These are phyloP conservation scores for Pseudomyrmex flavicornis DNA, from an alignment of 1,140 invertebrate genomes.

Conservation along the genomic window DNA sequence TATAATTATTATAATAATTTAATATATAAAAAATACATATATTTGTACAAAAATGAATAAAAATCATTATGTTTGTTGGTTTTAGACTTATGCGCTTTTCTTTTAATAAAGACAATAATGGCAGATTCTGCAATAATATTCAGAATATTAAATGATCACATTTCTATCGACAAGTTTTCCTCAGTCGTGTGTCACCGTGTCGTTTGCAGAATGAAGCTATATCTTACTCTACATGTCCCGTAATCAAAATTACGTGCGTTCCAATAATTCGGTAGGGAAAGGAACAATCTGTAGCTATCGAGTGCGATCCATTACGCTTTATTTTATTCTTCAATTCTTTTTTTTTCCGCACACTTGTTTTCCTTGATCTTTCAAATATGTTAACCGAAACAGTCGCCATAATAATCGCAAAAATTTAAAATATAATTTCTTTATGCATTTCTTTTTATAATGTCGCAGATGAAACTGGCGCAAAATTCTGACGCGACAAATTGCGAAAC, in stretches of 20 bases:
- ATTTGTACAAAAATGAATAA: too few relatives aligned
- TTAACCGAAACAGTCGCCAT: slow-evolving; percentile 41
- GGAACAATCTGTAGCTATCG: slow-evolving; percentile 52
- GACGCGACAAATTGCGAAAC: slow-evolving; percentile 17
- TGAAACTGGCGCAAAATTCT: slow-evolving; percentile 18
- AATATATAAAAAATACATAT: too few relatives aligned
- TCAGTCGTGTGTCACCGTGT: background rate
- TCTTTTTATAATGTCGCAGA: background rate
- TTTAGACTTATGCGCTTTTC: background rate
- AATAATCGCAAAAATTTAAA: slow-evolving; percentile 15
- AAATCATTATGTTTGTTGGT: too few relatives aligned
- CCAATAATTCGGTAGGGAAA: slow-evolving; percentile 46
- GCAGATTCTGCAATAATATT: slow-evolving; percentile 11
- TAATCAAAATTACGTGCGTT: slow-evolving; percentile 33
- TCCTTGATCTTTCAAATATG: slow-evolving; percentile 47
- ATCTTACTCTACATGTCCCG: background rate
- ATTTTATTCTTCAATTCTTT: slow-evolving; percentile 45
- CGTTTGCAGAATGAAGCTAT: slow-evolving; percentile 43
- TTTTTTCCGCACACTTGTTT: background rate
- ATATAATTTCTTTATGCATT: slow-evolving; percentile 21
- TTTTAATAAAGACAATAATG: slow-evolving; percentile 17
- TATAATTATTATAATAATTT: too few relatives aligned
- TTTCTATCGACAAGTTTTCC: slow-evolving; percentile 30
- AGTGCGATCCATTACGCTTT: slow-evolving; percentile 58
- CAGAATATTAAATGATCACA: slow-evolving; percentile 33